A percentile compares a stretch with the other conserved stretches of the same genome.
phyloP scores from a whole-genome alignment of 1,140 invertebrate species.

The Mercenaria mercenaria region DNA sequence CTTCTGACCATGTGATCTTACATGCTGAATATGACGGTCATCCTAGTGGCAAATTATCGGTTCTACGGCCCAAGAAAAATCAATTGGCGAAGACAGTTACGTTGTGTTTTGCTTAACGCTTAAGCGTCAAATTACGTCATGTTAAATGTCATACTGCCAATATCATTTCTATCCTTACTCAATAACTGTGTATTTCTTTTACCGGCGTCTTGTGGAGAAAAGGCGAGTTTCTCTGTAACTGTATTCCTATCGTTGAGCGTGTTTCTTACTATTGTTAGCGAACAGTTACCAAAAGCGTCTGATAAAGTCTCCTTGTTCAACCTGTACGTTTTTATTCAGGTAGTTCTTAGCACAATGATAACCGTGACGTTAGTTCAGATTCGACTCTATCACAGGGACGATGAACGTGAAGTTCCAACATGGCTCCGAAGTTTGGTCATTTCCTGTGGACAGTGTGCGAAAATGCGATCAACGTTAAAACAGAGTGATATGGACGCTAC shows the following conservation, averaged over 20 bases:
- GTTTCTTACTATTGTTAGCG: slow-evolving; percentile 65
- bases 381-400: slow-evolving; percentile 39
- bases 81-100: background rate
- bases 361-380: slow-evolving; percentile 47
- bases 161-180: slow-evolving; percentile 58
- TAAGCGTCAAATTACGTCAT: slow-evolving; percentile 49
- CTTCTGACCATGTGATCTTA: background rate
- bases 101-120: slow-evolving; percentile 54
- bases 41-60: slow-evolving; percentile 48
- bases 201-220: slow-evolving; percentile 67
- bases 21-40: slow-evolving; percentile 3
- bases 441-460: too few species aligned
- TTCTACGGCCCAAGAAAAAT: background rate
- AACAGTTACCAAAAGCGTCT: slow-evolving; percentile 59
- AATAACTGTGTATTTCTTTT: slow-evolving; percentile 65
- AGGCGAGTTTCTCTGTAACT: slow-evolving; percentile 62
- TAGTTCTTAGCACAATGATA: slow-evolving; percentile 52
- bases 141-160: slow-evolving; percentile 65
- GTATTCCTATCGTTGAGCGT: slow-evolving; percentile 68
- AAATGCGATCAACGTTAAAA: too few species aligned
- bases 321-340: slow-evolving; percentile 54
- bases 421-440: slow-evolving; percentile 37
- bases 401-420: background rate
- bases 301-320: slow-evolving; percentile 56
- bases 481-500: background rate